These are phyloP conservation scores for Microplitis deprimator DNA, from an alignment of 2,888 invertebrate species.

Conservation along the genomic window DNA sequence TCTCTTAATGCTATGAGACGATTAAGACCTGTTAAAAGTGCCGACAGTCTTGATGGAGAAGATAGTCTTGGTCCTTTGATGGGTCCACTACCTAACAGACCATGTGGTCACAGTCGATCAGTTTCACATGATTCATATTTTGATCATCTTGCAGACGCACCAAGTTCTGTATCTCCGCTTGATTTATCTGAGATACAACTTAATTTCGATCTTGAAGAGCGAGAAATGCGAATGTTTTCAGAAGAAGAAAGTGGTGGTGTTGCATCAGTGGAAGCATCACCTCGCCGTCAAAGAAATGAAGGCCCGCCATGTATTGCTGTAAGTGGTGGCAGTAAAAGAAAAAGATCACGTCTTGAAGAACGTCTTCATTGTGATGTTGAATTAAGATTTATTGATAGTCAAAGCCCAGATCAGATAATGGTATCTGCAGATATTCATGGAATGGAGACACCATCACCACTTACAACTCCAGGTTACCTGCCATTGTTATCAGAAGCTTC, in stretches of 20 bases:
- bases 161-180: constrained; percentile 71
- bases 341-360: constrained; percentile 83
- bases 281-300: constrained; percentile 69
- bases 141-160: constrained; percentile 80
- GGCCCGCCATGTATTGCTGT: constrained; percentile 62
- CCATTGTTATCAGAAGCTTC: constrained; percentile 67
- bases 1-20: constrained; percentile 70
- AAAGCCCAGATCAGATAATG: constrained; percentile 79
- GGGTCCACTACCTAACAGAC: constrained; percentile 72
- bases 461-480: constrained; percentile 68
- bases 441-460: constrained; percentile 67
- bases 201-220: constrained; percentile 87
- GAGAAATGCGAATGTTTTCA: constrained; percentile 90
- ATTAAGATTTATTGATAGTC: constrained; percentile 87
- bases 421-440: constrained; percentile 71
- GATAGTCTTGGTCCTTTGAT: constrained; percentile 67
- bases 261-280: constrained; percentile 70
- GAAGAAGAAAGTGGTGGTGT: constrained; percentile 83
- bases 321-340: constrained; percentile 72
- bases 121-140: constrained; percentile 96
- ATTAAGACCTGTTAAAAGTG: constrained; percentile 80
- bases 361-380: constrained; percentile 78
- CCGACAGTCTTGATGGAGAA: constrained; percentile 76
- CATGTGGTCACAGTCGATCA: constrained; percentile 77
- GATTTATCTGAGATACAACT: constrained; percentile 89